phyloP scores from a whole-genome alignment of 2,888 invertebrate species.

The Drosophila lutescens region DNA sequence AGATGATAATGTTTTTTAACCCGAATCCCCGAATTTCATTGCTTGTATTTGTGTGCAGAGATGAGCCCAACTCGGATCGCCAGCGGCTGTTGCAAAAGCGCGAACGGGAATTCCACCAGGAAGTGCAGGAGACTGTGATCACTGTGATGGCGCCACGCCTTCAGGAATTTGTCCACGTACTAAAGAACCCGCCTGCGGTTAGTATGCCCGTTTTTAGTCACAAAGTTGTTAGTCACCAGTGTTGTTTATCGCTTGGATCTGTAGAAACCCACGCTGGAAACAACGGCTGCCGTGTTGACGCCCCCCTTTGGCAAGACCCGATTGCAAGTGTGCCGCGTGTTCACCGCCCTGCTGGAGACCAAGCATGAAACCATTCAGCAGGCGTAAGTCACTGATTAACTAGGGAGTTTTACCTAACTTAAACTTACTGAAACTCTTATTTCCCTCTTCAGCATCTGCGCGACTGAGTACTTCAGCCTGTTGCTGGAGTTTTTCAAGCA shows the following conservation, averaged over 20 bases:
- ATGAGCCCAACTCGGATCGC: conserved; percentile 83
- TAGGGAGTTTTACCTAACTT: fast-evolving
- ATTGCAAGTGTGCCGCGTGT: conserved; percentile 91
- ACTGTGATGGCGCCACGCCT: conserved; percentile 88
- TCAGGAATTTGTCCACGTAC: conserved; percentile 88
- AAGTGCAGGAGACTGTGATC: conserved; percentile 87
- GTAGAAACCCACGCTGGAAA: conserved; percentile 88
- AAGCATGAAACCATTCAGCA: conserved; percentile 89
- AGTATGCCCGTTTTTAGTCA: conserved; percentile 43
- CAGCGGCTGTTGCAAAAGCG: conserved; percentile 81
- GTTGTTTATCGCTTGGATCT: conserved; percentile 13
- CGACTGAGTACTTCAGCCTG: conserved; percentile 86
- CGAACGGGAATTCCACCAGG: conserved; percentile 86
- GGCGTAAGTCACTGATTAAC: conserved; percentile 85
- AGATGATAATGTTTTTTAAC: background rate
- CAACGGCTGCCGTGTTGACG: conserved; percentile 89
- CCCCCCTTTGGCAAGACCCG: conserved; percentile 92
- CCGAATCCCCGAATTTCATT: background rate
- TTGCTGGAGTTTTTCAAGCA: conserved; percentile 94
- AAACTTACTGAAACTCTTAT: background rate
- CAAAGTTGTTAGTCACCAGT: background rate
- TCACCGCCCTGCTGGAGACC: conserved; percentile 90
- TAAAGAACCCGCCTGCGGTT: conserved; percentile 89
- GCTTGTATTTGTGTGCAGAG: conserved; percentile 62
- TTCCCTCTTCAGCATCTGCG: conserved; percentile 77